Base-by-base conservation (phyloP, 2,113 vertebrate species). In the Chitala chitala region DNA sequence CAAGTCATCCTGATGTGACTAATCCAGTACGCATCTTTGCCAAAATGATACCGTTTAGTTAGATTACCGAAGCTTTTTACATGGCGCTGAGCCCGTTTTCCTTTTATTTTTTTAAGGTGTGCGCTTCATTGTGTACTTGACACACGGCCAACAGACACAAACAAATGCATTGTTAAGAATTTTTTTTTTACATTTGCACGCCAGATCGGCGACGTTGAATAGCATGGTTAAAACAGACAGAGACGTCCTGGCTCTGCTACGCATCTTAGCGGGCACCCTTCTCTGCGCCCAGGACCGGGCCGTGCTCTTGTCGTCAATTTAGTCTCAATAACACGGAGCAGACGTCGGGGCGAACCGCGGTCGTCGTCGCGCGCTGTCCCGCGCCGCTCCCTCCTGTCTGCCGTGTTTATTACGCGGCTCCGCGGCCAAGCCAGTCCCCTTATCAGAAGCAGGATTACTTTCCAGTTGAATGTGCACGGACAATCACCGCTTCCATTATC, bases 401-500 rank as follows among this genome's bases (percentile, higher is more conserved):
- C 78, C 64, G 78, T 79, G 77, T 82, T 84, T 82, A 84, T 82
- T 78, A 79, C 77, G 74, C 71, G 75, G 76, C 77, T 78, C 74
- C 74, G 55, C 70, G 54, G 76, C 69, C 78, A 77, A 78, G 78
- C 64, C 75, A 51, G 66, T 56, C 50, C 75, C 78, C 77, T 82
- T 80, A 80, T 79, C 77, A 72, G 44, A 38, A 10, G 29, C 58
- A 26, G 76, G 82, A 80, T 80, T 84, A 77, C 74, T 77, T 80
- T 78, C 75, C 82, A 75, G 42, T 72, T 72, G 77, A 80, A 80
- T 80, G 81, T 78, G 71, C 73, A 75, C 71, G 77, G 78, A 77
- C 81, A 84, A 82, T 84, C 81, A 81, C 77, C 22, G 74, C 56
- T 78, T 82, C 83, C 72, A 80, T 82, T 81, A 84, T 81, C 73